Percentiles rank a stretch among this genome's conserved stretches.
These are phyloP conservation scores for Lepidocyrtinus sp. DNA, from an alignment of 2,888 invertebrate species.

Conservation along the genomic window DNA sequence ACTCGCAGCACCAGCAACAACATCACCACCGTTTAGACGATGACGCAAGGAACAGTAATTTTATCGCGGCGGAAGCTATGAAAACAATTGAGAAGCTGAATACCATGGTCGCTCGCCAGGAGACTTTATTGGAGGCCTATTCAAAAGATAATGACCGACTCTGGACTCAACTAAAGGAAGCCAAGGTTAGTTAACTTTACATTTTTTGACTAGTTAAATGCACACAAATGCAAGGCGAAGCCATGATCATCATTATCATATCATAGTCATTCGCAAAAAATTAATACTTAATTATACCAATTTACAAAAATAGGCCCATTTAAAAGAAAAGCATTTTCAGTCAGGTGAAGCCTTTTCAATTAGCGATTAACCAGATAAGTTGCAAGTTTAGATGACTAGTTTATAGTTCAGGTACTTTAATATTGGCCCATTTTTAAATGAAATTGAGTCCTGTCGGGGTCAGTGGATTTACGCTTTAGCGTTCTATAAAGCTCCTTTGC, in stretches of 20 bases:
- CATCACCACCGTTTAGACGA: not conserved
- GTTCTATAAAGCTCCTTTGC: slow-evolving; percentile 63
- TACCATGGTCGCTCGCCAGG: slow-evolving; percentile 61
- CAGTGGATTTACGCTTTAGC: slow-evolving; percentile 16
- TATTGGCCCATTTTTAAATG: not conserved
- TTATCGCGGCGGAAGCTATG: slow-evolving; percentile 19
- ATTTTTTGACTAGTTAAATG: not conserved
- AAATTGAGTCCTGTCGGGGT: not conserved
- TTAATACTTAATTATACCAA: too few relatives aligned
- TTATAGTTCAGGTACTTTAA: too few relatives aligned
- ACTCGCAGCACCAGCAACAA: not conserved
- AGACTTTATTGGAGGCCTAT: slow-evolving; percentile 57
- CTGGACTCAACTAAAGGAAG: slow-evolving; percentile 51
- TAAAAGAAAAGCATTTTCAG: not conserved
- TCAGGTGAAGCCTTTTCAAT: too few relatives aligned
- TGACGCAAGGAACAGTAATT: slow-evolving; percentile 17
- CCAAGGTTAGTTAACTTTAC: slow-evolving; percentile 49
- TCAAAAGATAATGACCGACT: slow-evolving; percentile 63
- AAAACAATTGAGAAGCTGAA: slow-evolving; percentile 53
- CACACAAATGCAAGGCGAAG: too few relatives aligned
- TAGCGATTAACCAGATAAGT: too few relatives aligned
- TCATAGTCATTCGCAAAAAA: too few relatives aligned
- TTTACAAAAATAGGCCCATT: not conserved
- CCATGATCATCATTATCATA: too few relatives aligned
- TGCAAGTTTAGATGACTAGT: too few relatives aligned